Base-by-base conservation (phyloP, 2,113 vertebrate species). In the Nettapus auritus region DNA sequence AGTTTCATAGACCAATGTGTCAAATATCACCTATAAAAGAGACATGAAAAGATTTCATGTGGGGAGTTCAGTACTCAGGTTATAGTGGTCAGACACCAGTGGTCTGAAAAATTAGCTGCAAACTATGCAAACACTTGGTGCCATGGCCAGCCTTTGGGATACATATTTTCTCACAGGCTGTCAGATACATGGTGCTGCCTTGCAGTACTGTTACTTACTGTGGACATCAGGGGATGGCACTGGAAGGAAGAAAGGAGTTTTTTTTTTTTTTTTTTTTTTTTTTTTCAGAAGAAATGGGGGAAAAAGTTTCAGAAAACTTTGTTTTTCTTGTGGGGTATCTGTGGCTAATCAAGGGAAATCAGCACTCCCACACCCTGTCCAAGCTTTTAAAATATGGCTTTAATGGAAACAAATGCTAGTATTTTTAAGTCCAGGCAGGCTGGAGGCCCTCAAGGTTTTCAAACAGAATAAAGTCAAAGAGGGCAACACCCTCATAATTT, bases 391-490 rank as follows among this genome's bases (percentile, higher is more conserved):
- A 85, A 86, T 83, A 96, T 42, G 38, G 55, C 76, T 96, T 93
- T 93, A 93, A 96, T 87, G 92, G 94, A 96, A 84, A 91, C 79
- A 95, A 83, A 80, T 68, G 62, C 64, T 94, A 81, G 36, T 71
- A 90, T 94, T 93, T 93, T 93, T 78, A 82, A 75, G 57, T 87
- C 55, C 42, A 74, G 55, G 62, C 83, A 81, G 67, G 40, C 92
- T 95, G 64, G 84, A 90, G 90, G 80, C 81, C 68, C 67, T 94
- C 79, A 94, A 13, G 85, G 69, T 91, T 96, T 97, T 94, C 64
- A 93, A 88, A 92, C 86, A 96, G 66, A 90, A 57, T 92, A 88
- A 88, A 96, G 86, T 95, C 88, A 95, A 77, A 96, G 38, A 95
- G 90, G 81, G 52, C 56, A 95, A 69, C 82, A 93, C 53, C 75